Evolutionary conservation across 2,113 vertebrate genomes (phyloP).

Genomic region (Lepus timidus): DNA sequence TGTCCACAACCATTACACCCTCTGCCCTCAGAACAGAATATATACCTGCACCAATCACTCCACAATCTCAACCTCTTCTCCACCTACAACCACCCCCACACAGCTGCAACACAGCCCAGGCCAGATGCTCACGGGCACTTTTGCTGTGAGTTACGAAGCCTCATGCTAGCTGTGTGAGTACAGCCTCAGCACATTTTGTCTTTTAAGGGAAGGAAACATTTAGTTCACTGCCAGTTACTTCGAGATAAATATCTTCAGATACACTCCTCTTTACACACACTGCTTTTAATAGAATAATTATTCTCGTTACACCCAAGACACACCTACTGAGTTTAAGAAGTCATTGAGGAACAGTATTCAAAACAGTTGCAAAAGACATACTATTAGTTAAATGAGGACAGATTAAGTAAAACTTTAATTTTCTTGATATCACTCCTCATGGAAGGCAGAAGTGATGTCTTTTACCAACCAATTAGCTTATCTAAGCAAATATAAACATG

Average conservation of each 20-base stretch:
- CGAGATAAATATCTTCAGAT: slow-evolving; percentile 5
- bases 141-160: not conserved
- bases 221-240: not conserved
- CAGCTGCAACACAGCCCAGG: not conserved
- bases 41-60: accelerated
- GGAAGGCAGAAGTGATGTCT: not conserved
- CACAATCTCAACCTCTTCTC: no score
- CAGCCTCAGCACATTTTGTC: not conserved
- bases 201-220: not conserved
- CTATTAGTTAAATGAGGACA: not conserved
- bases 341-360: slow-evolving; percentile 4
- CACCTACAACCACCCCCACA: no score
- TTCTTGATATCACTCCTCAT: not conserved
- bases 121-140: not conserved
- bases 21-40: not conserved
- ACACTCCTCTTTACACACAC: not conserved
- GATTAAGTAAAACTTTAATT: not conserved
- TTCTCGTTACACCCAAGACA: not conserved
- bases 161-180: not conserved
- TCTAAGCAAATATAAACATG: slow-evolving; percentile 21
- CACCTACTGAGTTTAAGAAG: not conserved
- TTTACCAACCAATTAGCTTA: not conserved
- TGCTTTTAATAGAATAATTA: slow-evolving; percentile 38
- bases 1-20: accelerated
- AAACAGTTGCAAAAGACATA: slow-evolving; percentile 29